These are phyloP conservation scores for Drosophila rhopaloa DNA, from an alignment of 1,140 invertebrate genomes.

Conservation along the genomic window DNA sequence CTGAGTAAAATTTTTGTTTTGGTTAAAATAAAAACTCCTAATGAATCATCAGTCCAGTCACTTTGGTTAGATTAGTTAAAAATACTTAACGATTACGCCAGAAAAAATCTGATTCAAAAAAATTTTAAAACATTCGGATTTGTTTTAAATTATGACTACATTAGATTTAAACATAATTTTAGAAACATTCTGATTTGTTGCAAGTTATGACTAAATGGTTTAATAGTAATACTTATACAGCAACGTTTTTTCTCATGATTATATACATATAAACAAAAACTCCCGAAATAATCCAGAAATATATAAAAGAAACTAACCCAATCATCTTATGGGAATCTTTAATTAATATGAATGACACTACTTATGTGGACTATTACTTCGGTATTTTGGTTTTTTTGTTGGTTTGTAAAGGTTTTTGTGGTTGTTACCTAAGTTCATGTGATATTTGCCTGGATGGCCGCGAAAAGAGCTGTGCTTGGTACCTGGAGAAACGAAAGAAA, in stretches of 20 bases:
- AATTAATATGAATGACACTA: constrained; percentile 70
- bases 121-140: no score
- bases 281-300: not conserved
- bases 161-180: no score
- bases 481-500: constrained; percentile 68
- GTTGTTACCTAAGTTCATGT: constrained; percentile 84
- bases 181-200: no score
- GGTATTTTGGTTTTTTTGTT: constrained; percentile 14
- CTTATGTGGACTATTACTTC: constrained; percentile 23
- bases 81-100: no score
- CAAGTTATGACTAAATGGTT: not conserved
- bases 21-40: no score
- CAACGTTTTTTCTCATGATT: not conserved
- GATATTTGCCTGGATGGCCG: constrained; percentile 84
- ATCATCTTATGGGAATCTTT: constrained; percentile 28
- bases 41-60: no score
- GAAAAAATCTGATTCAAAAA: no score
- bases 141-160: no score
- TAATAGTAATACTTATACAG: not conserved
- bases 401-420: constrained; percentile 46
- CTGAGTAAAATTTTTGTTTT: no score
- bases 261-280: not conserved
- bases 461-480: constrained; percentile 83
- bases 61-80: no score
- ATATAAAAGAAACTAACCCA: constrained; percentile 7